Evolutionary conservation across 2,113 vertebrate species (phyloP).

Genomic region (Pygoscelis antarcticus): DNA sequence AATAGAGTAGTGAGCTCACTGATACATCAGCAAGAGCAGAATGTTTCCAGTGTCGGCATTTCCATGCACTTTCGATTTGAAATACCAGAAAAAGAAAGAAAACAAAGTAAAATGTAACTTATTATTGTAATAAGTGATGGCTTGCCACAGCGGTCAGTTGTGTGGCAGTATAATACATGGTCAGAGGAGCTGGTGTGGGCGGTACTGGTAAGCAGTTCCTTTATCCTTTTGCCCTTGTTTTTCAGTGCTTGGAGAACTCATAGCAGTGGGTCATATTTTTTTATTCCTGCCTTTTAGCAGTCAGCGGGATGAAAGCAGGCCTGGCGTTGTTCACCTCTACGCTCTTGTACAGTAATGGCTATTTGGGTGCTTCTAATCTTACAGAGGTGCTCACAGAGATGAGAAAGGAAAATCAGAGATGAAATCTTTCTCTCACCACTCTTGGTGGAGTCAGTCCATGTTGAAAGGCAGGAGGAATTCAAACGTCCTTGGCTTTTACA

Average conservation of each 20-base stretch:
- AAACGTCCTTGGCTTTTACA: not conserved
- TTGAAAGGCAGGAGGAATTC: not conserved
- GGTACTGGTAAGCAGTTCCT: not conserved
- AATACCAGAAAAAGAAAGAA: conserved; percentile 43
- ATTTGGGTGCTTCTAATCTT: not conserved
- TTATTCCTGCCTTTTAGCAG: not conserved
- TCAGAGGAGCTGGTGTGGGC: conserved; percentile 15
- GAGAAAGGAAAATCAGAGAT: not conserved
- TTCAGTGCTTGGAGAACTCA: not conserved
- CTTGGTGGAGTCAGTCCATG: not conserved
- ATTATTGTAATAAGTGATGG: conserved; percentile 12
- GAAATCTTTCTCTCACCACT: not conserved
- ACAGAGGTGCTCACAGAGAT: not conserved
- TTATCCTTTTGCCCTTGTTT: conserved; percentile 42
- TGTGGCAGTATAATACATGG: not conserved
- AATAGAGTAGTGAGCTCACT: not conserved
- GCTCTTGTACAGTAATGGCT: not conserved
- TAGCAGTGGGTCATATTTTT: not conserved
- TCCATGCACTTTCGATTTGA: not conserved
- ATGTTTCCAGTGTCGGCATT: conserved; percentile 22
- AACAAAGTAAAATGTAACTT: conserved; percentile 34
- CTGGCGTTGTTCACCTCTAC: not conserved
- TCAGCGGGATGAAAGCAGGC: not conserved
- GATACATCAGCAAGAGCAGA: conserved; percentile 3
- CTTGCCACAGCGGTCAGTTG: not conserved